Evolutionary conservation across 1,140 invertebrate species (phyloP), one percentile per base, ranked within the genome.

Genomic region (Zaprionus davidi): DNA sequence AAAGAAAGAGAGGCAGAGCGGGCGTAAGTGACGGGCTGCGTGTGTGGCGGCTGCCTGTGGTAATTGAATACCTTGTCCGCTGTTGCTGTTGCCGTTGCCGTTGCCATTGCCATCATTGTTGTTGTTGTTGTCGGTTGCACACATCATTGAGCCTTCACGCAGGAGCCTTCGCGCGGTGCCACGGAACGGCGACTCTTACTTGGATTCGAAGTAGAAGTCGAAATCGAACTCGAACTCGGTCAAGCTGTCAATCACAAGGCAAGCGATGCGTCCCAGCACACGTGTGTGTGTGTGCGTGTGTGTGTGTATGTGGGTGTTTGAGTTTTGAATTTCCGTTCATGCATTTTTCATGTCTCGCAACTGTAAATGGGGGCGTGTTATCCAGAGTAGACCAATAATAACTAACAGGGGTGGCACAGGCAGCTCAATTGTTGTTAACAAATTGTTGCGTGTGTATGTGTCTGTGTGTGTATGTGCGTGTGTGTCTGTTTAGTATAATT

Each of bases 291-390:
- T n/a, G 38, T 17, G 38, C 6, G 5, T 1, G 38, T n/a, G n/a
- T 9, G n/a, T 1, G 41, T 44, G 41, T 63, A 69, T 64, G 77
- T 71, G 78, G 62, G 68, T 83, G 84, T 84, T 78, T 81, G 74
- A 83, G 84, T 87, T 87, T 88, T 78, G 78, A 87, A 67, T 87
- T 87, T 87, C 84, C 81, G 73, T 63, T 88, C 81, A 84, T 90
- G 81, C 63, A 88, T 88, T 79, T 88, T 88, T 90, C 51, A 88
- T 88, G 77, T 24, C 76, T 71, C 68, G 64, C n/a, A 57, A 34
- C 13, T 4, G 15, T 69, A 78, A 69, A 58, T 78, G 71, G 65
- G 74, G 74, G 81, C 74, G 78, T 82, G 72, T 74, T 76, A 22
- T 20, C 67, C 44, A 55, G 55, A 82, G 78, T 64, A 66, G 69